These are phyloP conservation scores for Monomorium pharaonis DNA, from an alignment of 1,140 invertebrate species.

Conservation along the genomic window DNA sequence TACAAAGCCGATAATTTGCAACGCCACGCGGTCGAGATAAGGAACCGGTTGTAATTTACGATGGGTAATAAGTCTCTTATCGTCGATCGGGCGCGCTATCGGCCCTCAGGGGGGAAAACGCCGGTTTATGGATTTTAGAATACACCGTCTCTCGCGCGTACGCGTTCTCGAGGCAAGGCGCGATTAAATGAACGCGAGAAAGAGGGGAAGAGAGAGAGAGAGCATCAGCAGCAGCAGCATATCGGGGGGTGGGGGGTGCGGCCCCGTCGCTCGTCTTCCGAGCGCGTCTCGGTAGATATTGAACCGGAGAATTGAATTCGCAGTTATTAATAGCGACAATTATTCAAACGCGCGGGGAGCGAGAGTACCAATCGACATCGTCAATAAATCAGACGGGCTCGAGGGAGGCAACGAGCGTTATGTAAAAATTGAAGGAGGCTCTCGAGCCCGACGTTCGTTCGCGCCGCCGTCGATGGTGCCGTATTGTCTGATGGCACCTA, in stretches of 20 bases:
- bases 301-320: conserved; percentile 68
- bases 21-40: conserved; percentile 44
- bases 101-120: neutral
- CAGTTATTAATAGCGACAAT: conserved; percentile 73
- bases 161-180: conserved; percentile 7
- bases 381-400: conserved; percentile 58
- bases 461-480: neutral
- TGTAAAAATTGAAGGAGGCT: conserved; percentile 56
- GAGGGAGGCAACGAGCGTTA: neutral
- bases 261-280: conserved; percentile 12
- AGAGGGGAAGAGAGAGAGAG: conserved; percentile 51
- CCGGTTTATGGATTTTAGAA: conserved; percentile 56
- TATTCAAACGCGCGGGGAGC: conserved; percentile 62
- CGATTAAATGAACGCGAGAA: conserved; percentile 52
- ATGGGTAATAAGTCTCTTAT: conserved; percentile 56
- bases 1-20: conserved; percentile 59
- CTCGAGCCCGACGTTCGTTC: neutral
- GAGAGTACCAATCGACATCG: conserved; percentile 41
- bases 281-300: conserved; percentile 64
- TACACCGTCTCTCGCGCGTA: conserved; percentile 27
- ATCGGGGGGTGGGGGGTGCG: too few relatives aligned
- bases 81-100: conserved; percentile 38
- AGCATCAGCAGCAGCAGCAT: too few relatives aligned
- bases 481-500: conserved; percentile 21
- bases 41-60: conserved; percentile 57